Evolutionary conservation across 64 coral and sea anemone genomes (phyloP), one percentile per base, ranked within the genome.

Genomic region (Stichodactyla helianthus): DNA sequence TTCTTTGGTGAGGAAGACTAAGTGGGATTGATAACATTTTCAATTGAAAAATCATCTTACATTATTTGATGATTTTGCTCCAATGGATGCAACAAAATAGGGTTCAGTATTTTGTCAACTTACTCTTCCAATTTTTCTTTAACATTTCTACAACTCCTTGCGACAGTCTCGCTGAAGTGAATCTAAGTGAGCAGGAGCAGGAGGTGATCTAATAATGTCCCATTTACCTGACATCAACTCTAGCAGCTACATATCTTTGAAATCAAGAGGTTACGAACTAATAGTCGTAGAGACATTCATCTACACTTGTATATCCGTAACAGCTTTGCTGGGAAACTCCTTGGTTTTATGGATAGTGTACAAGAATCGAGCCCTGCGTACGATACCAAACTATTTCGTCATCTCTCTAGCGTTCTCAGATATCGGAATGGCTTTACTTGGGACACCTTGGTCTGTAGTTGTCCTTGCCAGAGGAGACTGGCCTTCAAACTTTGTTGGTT

Each of bases 321-420:
- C 35, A 59, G 91, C 86, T 35, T 79, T 93, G 10, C 26, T 79
- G 6, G 91, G 91, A 59, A 93, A 93, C 65, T 65, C 86, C 35
- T 51, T 88, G 23, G 86, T 88, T 25, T 59, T 93, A 5, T 93
- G 82, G 81, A 88, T 93, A 52, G 86, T 93, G 2, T 93, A 88
- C 86, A 93, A 93, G 82, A 93, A 83, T 6, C 64, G 28, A 16
- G 65, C 84, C 23, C 91, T 93, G 0, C 61, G 86, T 20, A 88
- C 63, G 54, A 82, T 88, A 13, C 65, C 91, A 59, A 88, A 88
- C 77, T 88, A 88, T 59, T 88, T 93, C 11, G 86, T 93, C 4
- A 60, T 77, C 61, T 93, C 91, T 22, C 82, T 93, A 20, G 81
- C 91, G 0, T 28, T 71, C 55, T 62, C 91, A 9, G 91, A 93